Percentiles rank a stretch among this genome's conserved stretches.
These are phyloP conservation scores for Hymenopus coronatus DNA, from an alignment of 2,888 invertebrate species.

Conservation along the genomic window DNA sequence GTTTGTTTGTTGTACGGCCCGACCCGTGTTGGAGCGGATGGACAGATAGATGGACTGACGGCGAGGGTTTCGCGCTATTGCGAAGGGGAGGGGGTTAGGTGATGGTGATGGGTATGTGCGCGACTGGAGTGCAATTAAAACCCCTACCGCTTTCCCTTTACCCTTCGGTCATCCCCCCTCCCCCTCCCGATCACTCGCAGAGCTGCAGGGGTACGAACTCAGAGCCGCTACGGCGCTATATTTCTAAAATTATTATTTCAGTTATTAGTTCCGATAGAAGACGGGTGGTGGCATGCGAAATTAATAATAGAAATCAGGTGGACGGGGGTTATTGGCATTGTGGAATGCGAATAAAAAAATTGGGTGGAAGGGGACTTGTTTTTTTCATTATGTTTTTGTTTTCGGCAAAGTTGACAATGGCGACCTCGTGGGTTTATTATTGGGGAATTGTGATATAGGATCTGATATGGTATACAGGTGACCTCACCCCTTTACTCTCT, in stretches of 20 bases:
- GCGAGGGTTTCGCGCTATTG: neutral
- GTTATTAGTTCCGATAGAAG: slow-evolving; percentile 1
- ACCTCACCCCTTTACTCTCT: neutral
- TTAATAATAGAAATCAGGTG: neutral
- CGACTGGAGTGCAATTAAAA: slow-evolving; percentile 7
- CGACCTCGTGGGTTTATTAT: neutral
- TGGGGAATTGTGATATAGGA: neutral
- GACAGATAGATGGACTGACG: neutral
- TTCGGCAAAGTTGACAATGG: neutral
- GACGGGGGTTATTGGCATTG: neutral
- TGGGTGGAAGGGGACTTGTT: neutral
- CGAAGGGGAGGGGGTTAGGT: neutral
- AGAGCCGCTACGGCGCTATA: neutral
- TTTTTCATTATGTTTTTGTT: neutral
- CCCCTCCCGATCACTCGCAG: slow-evolving; percentile 7
- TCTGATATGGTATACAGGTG: neutral
- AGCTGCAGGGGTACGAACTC: neutral
- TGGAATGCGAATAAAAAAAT: neutral
- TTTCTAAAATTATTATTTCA: neutral
- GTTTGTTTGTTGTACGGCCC: neutral
- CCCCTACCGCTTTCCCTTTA: neutral
- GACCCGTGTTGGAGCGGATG: neutral
- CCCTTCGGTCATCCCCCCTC: neutral
- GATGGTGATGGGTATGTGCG: neutral
- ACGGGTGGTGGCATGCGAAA: neutral